Evolutionary conservation across 2,888 invertebrate species (phyloP).

Genomic region (Chelonus formosanus): DNA sequence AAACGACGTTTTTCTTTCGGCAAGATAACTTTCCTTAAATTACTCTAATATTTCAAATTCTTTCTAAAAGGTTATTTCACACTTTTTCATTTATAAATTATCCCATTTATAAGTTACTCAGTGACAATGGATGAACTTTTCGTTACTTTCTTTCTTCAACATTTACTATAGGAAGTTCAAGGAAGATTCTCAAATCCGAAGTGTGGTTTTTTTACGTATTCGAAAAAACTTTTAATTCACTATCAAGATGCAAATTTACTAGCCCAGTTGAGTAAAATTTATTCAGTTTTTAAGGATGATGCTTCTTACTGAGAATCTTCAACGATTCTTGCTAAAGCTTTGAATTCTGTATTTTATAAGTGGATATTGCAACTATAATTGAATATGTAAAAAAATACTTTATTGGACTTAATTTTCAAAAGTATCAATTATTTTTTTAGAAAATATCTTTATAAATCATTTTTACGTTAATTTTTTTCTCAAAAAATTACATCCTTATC

Average conservation of each 20-base stretch:
- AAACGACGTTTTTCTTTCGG: neutral
- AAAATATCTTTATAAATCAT: too few species aligned
- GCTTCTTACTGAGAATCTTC: constrained; percentile 49
- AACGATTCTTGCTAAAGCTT: neutral
- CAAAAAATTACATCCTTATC: neutral
- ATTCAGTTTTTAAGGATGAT: constrained; percentile 52
- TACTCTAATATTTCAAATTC: constrained; percentile 3
- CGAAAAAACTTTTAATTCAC: constrained; percentile 56
- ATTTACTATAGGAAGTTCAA: constrained; percentile 35
- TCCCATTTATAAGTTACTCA: constrained; percentile 36
- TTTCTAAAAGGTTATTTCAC: constrained; percentile 37
- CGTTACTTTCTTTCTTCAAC: constrained; percentile 40
- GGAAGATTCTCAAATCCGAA: constrained; percentile 29
- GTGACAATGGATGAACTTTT: constrained; percentile 45
- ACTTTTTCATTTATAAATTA: constrained; percentile 47
- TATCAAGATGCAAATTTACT: constrained; percentile 59
- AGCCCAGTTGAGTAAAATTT: constrained; percentile 51
- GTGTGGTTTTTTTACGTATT: constrained; percentile 5
- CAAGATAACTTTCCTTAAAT: neutral
- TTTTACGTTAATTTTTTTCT: too few species aligned
- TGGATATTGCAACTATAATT: too few species aligned
- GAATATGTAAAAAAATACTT: too few species aligned
- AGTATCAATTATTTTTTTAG: too few species aligned
- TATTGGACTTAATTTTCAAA: too few species aligned
- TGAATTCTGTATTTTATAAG: too few species aligned